A percentile compares a stretch with the other conserved stretches of the same genome.
Conservation (phyloP, 2,797 vertebrate species). For the Botia kubotai region DNA sequence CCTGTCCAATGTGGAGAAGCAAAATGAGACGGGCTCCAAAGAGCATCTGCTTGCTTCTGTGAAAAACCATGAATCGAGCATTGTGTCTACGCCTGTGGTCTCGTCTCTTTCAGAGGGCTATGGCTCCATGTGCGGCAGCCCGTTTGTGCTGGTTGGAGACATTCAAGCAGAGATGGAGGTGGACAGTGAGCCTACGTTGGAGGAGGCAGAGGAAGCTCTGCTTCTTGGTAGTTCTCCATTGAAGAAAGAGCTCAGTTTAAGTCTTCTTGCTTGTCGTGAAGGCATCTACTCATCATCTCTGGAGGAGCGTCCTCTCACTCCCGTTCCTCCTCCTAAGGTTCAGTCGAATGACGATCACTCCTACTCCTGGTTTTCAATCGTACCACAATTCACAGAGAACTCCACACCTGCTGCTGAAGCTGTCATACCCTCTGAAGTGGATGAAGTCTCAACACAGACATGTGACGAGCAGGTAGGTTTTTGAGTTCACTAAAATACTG, state of each 20-base stretch:
- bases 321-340: constrained; percentile 42
- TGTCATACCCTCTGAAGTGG: background rate
- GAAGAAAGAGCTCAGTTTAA: constrained; percentile 76
- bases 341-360: constrained; percentile 56
- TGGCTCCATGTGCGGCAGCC: constrained; percentile 56
- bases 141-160: constrained; percentile 68
- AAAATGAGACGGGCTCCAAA: constrained; percentile 59
- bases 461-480: constrained; percentile 39
- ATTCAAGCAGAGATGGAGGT: constrained; percentile 66
- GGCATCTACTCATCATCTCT: constrained; percentile 64
- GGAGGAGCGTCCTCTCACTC: constrained; percentile 65
- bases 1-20: constrained; percentile 54
- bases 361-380: constrained; percentile 57
- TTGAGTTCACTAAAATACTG: background rate
- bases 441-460: background rate
- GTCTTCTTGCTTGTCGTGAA: constrained; percentile 76
- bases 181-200: constrained; percentile 67
- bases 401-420: background rate
- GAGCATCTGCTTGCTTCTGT: constrained; percentile 58
- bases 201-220: constrained; percentile 76
- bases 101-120: constrained; percentile 29
- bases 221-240: constrained; percentile 67
- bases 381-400: constrained; percentile 48
- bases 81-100: constrained; percentile 52
- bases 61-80: constrained; percentile 5